Base-by-base conservation (phyloP, 2,888 invertebrate species). In the Formica aserva region DNA sequence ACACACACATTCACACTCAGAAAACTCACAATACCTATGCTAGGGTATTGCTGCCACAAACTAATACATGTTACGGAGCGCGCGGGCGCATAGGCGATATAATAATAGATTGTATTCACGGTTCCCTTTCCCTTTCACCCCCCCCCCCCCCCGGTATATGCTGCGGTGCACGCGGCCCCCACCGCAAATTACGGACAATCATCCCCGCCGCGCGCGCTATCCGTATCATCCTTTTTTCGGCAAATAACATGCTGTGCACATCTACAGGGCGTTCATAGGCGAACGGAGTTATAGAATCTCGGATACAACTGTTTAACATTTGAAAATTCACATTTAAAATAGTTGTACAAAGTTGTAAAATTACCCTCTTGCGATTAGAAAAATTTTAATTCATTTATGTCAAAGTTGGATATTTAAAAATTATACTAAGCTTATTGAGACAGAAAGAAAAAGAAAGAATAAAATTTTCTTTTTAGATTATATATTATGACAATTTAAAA, bases 21-120 rank as follows among this genome's bases (percentile, higher is more conserved):
- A 76, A 41, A 72, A 45, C 38, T 63, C 66, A 57, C 77, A n/a
- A 35, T 55, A 65, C 35, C 26, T 62, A 48, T 62, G 60, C 35
- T 60, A 60, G 66, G 11, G n/a, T 18, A 26, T 52, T 52, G 52
- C 48, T 60, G 62, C 78, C 83, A 48, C 62, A 63, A 83, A 71
- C 83, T 83, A 69, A 80, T 32, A 63, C 41, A 52, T 63, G 52
- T 80, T 69, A 71, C 41, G 63, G 75, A 45, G 82, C 32, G 65
- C 67, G 41, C 60, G 45, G 18, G 26, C 60, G 60, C 72, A 71
- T 80, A 80, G 78, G 82, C 86, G 89, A 91, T 90, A 90, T 92
- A 92, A 92, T 92, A 92, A 92, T 91, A 92, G 92, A 92, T 92
- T 89, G 88, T 88, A 92, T 90, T 91, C 89, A 88, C 86, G 89